phyloP scores from a whole-genome alignment of 1,140 invertebrate genomes.

The Stenopsyche tienmushanensis region DNA sequence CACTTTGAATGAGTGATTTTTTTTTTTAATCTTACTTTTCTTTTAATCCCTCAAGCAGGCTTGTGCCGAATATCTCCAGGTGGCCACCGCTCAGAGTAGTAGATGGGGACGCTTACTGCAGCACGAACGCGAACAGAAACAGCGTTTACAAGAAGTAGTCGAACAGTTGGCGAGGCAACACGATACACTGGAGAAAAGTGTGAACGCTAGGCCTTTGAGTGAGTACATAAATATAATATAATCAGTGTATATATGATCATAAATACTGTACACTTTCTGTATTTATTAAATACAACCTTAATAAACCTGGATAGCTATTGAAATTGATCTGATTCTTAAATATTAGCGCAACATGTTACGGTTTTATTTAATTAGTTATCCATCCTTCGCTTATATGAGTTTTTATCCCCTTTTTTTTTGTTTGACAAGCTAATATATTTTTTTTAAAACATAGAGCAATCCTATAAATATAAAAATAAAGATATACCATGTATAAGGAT shows the following conservation, averaged over 20 bases:
- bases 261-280: background rate
- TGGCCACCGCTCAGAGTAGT: constrained; percentile 82
- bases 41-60: too few species aligned
- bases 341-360: too few species aligned
- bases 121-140: constrained; percentile 92
- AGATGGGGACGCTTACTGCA: constrained; percentile 91
- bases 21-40: too few species aligned
- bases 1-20: too few species aligned
- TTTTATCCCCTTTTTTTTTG: too few species aligned
- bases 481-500: too few species aligned
- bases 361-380: too few species aligned
- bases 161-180: constrained; percentile 97
- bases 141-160: constrained; percentile 94
- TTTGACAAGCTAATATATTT: too few species aligned
- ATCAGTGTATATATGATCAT: constrained; percentile 43
- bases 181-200: constrained; percentile 70
- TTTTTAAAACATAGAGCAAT: too few species aligned
- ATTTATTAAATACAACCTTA: background rate
- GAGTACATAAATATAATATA: constrained; percentile 17
- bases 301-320: background rate
- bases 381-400: too few species aligned
- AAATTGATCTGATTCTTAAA: too few species aligned
- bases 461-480: too few species aligned
- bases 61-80: constrained; percentile 85
- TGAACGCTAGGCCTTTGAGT: constrained; percentile 51